A percentile compares a stretch with the other conserved stretches of the same genome.
These are phyloP conservation scores for Bos javanicus DNA, from an alignment of 2,113 vertebrate genomes.

Conservation along the genomic window DNA sequence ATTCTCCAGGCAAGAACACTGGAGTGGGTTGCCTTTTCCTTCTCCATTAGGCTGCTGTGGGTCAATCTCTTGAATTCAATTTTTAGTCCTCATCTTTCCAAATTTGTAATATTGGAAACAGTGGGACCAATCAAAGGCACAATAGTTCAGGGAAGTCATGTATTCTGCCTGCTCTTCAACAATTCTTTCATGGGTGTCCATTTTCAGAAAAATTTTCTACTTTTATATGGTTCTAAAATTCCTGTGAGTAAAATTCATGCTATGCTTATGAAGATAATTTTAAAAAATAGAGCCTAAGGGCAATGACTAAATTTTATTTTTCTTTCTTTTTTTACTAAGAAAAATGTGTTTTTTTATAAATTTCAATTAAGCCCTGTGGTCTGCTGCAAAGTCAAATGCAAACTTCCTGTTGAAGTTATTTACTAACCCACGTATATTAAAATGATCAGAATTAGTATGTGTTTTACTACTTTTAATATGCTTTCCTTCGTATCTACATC, in stretches of 20 bases:
- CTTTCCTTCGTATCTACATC: background rate
- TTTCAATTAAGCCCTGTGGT: constrained; percentile 19
- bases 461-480: background rate
- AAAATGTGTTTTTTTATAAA: constrained; percentile 19
- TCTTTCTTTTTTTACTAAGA: background rate
- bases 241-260: background rate
- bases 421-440: background rate
- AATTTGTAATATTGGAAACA: background rate
- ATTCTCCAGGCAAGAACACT: too few relatives aligned
- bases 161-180: background rate
- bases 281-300: background rate
- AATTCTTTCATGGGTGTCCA: background rate
- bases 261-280: background rate
- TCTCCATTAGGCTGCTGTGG: background rate
- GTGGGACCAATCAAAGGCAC: background rate
- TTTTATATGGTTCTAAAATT: background rate
- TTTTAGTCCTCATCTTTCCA: background rate
- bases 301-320: constrained; percentile 5
- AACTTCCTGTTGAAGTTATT: background rate
- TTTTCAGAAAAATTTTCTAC: background rate
- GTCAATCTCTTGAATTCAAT: background rate
- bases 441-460: background rate
- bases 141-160: background rate
- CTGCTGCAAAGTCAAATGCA: background rate
- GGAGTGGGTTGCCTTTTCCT: too few relatives aligned